Base-by-base conservation (phyloP, 2,113 vertebrate species). In the Rhinopithecus roxellana region DNA sequence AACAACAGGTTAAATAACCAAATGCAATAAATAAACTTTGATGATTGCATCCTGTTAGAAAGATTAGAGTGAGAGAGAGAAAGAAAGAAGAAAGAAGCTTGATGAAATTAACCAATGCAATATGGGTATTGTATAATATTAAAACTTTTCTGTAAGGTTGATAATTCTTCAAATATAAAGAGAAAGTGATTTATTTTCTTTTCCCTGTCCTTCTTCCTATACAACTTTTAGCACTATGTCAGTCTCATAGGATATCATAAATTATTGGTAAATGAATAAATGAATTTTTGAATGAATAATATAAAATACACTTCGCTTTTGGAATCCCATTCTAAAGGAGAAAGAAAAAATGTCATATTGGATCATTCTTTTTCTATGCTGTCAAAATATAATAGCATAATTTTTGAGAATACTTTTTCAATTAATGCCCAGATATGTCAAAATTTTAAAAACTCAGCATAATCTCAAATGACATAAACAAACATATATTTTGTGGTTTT, bases 301-400 rank as follows among this genome's bases (percentile, higher is more conserved):
- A 89, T 70, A 57, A 77, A 93, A 45, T 74, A 17, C 3, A 61
- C 2, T 93, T 90, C 94, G 2, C 14, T 93, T 43, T 5, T 8
- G 13, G 30, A 2, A 6, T 45, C 8, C 12, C 6, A 3, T 13
- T 35, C 9, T 80, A 52, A 79, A 83, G 22, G 27, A 85, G 6
- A 79, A 50, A 43, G 43, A 43, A 81, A 74, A 40, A 86, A 45
- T 14, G 3, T 22, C 45, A 30, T 32, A 52, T 16, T 79, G 32
- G 12, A 57, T 13, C 0, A 52, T 40, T 55, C 35, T 84, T 75
- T 91, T 6, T 55, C 81, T 72, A 57, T 8, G 0, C 8, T 86
- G 43, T n/a, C 75, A 91, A 92, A 17, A 8, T 69, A 86, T 40
- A 45, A 48, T 81, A 93, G 52, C 18, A 95, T 6, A 22, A 25